A percentile compares a stretch with the other conserved stretches of the same genome.
Conservation (phyloP, 2,888 invertebrate species). For the Chloroclystis v-ata region DNA sequence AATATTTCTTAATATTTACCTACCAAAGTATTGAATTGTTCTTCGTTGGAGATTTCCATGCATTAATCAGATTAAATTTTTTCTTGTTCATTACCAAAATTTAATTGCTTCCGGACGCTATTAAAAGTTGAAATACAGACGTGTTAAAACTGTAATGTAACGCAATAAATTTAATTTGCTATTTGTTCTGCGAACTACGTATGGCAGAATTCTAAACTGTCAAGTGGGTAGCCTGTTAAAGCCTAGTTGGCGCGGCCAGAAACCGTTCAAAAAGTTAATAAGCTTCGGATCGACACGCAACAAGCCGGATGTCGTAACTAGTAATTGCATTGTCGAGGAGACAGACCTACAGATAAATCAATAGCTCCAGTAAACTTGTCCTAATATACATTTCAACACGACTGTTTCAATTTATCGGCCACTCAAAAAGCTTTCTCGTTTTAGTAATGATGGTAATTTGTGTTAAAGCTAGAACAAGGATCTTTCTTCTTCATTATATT, state of each 20-base stretch:
- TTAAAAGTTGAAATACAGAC: too few species aligned
- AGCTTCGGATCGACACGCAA: constrained; percentile 20
- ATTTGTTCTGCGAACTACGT: constrained; percentile 22
- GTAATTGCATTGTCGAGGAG: constrained; percentile 22
- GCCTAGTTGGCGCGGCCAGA: not conserved
- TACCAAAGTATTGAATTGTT: too few species aligned
- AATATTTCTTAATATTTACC: too few species aligned
- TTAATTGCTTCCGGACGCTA: too few species aligned
- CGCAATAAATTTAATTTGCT: constrained; percentile 31
- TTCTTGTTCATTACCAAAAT: too few species aligned
- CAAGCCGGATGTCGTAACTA: constrained; percentile 14
- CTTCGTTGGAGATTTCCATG: too few species aligned
- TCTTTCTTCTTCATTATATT: too few species aligned
- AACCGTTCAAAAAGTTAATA: constrained; percentile 22
- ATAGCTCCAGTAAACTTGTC: constrained; percentile 14
- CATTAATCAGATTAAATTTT: too few species aligned
- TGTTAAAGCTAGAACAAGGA: too few species aligned
- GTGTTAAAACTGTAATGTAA: too few species aligned
- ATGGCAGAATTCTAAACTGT: constrained; percentile 16
- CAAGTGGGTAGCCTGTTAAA: constrained; percentile 11
- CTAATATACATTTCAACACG: constrained; percentile 1
- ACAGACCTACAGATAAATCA: constrained; percentile 27
- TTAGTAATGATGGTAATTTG: not conserved
- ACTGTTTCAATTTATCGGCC: not conserved
- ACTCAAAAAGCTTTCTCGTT: not conserved